These are phyloP conservation scores for Phyllotreta cruciferae DNA, from an alignment of 2,888 invertebrate genomes.

Conservation along the genomic window DNA sequence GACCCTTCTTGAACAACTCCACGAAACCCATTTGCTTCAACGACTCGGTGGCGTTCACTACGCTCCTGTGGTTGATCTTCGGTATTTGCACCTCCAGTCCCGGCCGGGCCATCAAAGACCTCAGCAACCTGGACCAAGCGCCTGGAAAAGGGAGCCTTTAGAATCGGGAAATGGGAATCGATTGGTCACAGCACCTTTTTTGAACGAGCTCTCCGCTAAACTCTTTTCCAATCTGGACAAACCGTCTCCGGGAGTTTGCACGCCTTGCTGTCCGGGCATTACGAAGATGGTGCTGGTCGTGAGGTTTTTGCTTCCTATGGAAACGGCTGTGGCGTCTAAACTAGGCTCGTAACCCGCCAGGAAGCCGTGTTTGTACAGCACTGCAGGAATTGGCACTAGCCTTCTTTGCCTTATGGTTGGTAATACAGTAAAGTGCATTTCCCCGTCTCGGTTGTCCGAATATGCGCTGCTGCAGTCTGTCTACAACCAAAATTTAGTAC, in stretches of 20 bases:
- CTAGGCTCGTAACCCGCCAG: constrained; percentile 85
- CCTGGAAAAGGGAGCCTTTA: constrained; percentile 47
- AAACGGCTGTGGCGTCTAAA: constrained; percentile 83
- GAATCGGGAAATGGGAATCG: not conserved
- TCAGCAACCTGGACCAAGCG: constrained; percentile 76
- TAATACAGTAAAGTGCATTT: constrained; percentile 85
- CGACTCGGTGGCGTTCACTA: constrained; percentile 80
- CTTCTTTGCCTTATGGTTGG: constrained; percentile 81
- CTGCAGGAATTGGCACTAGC: constrained; percentile 83
- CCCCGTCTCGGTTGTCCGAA: constrained; percentile 80
- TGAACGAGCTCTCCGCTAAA: constrained; percentile 70
- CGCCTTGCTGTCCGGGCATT: constrained; percentile 86
- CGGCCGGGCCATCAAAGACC: constrained; percentile 75
- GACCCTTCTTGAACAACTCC: constrained; percentile 76
- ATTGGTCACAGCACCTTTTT: constrained; percentile 59
- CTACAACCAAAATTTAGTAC: constrained; percentile 61
- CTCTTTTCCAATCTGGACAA: constrained; percentile 76
- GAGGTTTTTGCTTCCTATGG: constrained; percentile 75
- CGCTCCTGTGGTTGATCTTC: constrained; percentile 80
- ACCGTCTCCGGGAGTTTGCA: constrained; percentile 80
- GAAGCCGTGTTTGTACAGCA: constrained; percentile 77
- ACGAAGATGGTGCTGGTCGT: constrained; percentile 80
- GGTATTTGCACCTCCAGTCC: constrained; percentile 85
- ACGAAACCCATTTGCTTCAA: constrained; percentile 82
- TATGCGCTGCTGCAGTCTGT: constrained; percentile 81